phyloP scores from a whole-genome alignment of 64 coral and sea anemone species.

The Pocillopora verrucosa region DNA sequence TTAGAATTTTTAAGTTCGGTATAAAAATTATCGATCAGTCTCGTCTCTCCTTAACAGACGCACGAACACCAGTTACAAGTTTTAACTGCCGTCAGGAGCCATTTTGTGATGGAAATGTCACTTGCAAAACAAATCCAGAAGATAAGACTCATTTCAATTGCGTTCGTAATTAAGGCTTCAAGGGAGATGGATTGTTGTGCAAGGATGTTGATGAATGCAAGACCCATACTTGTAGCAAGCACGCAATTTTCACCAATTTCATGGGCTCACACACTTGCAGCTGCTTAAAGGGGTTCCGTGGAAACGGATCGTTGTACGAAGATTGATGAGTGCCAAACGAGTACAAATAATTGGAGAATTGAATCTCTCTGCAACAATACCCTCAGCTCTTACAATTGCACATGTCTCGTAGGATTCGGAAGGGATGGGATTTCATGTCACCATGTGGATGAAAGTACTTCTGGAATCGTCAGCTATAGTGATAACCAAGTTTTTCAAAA shows the following conservation, averaged over 20 bases:
- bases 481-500: slow-evolving; percentile 35
- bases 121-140: background rate
- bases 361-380: background rate
- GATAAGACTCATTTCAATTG: background rate
- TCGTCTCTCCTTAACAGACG: too few relatives aligned
- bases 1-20: too few relatives aligned
- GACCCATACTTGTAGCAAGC: background rate
- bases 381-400: slow-evolving; percentile 6
- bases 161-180: background rate
- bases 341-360: too few relatives aligned
- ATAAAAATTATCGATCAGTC: too few relatives aligned
- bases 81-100: slow-evolving; percentile 6
- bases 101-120: slow-evolving; percentile 4
- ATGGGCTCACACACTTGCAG: slow-evolving; percentile 18
- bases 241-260: slow-evolving; percentile 1
- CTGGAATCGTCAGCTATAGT: background rate
- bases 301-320: too few relatives aligned
- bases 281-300: background rate
- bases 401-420: background rate
- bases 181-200: background rate
- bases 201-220: background rate
- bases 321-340: slow-evolving; percentile 25
- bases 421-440: too few relatives aligned
- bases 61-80: too few relatives aligned
- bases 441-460: too few relatives aligned